Base-by-base conservation (phyloP, 2,888 invertebrate species). In the Drosophila colorata region DNA sequence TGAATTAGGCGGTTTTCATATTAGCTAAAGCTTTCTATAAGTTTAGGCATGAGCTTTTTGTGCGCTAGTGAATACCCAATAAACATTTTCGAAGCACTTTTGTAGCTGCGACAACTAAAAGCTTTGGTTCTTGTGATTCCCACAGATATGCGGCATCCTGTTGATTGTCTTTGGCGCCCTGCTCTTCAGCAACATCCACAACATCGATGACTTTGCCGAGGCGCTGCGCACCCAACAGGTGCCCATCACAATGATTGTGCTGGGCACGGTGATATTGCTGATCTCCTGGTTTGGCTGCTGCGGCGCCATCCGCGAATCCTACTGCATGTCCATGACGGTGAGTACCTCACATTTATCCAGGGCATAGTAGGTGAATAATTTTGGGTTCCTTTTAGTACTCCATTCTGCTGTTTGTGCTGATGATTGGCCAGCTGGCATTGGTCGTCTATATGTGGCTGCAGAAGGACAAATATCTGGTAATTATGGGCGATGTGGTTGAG, bases 221-320 rank as follows among this genome's bases (percentile, higher is more conserved):
- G 92, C 93, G 13, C 80, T 90, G 0, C 91, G 93, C 23, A 92
- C 95, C 63, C 91, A 93, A n/a, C 93, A 95, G 53, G 94, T 95
- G 1, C 94, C 96, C 0, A 93, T 95, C 87, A 91, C 94, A 51
- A 93, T 96, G 88, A 95, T 96, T 74, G 92, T 95, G 52, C 92
- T 96, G 73, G 96, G 96, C 20, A 93, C 94, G 8, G 91, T 96
- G 31, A 95, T 96, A 81, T 95, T 97, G 91, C 90, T 97, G 83
- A 95, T 97, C 78, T 96, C 97, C 3, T 97, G 97, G 94, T 96
- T 97, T 91, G 98, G 97, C 68, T 98, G 98, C 93, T 97, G 97
- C 90, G 98, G 98, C 44, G 97, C 98, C 14, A 95, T 96, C 73
- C 94, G 96, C 71, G 97, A 98, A 92, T 97, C 96, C 91, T 95